Base-by-base conservation (phyloP, 2,797 vertebrate genomes). In the Diglossa cyanea region DNA sequence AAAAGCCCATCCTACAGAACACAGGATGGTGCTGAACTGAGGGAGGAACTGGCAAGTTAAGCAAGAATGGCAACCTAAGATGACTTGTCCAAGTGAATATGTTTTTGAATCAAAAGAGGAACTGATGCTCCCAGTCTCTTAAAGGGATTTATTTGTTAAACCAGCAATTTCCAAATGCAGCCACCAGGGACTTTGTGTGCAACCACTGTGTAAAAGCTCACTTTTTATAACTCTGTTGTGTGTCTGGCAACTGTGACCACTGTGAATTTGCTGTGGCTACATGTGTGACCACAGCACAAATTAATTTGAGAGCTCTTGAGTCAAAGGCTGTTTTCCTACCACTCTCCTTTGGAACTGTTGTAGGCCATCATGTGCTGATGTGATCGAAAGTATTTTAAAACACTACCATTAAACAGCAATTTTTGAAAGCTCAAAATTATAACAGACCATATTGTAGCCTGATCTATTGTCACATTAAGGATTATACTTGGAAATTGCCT, bases 251-350 rank as follows among this genome's bases (percentile, higher is more conserved):
- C 81, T 1, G 8, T 90, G 94, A 94, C 93, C 93, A 58, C 85
- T 80, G 87, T 54, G 89, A 94, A 80, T 94, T 94, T 93, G 50
- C 93, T 95, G 94, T 86, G 94, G 93, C 89, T 90, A 75, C 54
- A 2, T 80, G 65, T 90, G 54, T 1, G 40, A 96, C 96, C 96
- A 86, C 89, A 96, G 87, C 68, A 88, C 53, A 88, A 94, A 94
- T 91, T 91, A 95, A 77, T 77, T 50, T 74, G 82, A 87, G 67
- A 80, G 68, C 68, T 87, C 85, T 86, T 26, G n/a, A 89, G 78
- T 86, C 45, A 53, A 91, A 47, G 72, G 37, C 35, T 96, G 54
- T 55, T 94, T 95, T 94, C 60, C 73, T 91, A 20, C 65, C 2
- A 1, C 42, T 71, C 50, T 88, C 45, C 61, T 83, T 76, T 76